phyloP scores from a whole-genome alignment of 2,888 invertebrate species.

The Autographa gamma region DNA sequence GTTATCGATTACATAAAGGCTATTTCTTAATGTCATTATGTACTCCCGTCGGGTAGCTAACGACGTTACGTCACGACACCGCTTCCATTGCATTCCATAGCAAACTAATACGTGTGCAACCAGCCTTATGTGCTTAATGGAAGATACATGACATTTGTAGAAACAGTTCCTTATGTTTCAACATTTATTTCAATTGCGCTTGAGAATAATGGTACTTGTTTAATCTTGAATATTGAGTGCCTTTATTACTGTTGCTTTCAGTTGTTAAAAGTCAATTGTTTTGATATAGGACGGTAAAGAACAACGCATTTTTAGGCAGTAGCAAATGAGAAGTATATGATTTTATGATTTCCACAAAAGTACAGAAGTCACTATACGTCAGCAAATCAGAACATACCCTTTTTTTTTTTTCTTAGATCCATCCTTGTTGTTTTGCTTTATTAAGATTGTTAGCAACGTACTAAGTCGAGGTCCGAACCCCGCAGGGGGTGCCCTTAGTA shows the following conservation, averaged over 20 bases:
- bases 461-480: too few relatives aligned
- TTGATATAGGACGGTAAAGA: too few relatives aligned
- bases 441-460: too few relatives aligned
- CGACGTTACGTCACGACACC: slow-evolving; percentile 41
- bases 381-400: too few relatives aligned
- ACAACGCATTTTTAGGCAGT: too few relatives aligned
- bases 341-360: too few relatives aligned
- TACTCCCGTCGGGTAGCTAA: slow-evolving; percentile 37
- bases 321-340: too few relatives aligned
- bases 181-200: slow-evolving; percentile 16
- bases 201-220: not conserved
- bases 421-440: too few relatives aligned
- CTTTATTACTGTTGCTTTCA: not conserved
- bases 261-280: not conserved
- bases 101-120: slow-evolving; percentile 23
- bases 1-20: slow-evolving; percentile 47
- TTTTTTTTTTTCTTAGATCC: too few relatives aligned
- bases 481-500: too few relatives aligned
- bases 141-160: slow-evolving; percentile 34
- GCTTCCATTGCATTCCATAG: slow-evolving; percentile 43
- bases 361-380: too few relatives aligned
- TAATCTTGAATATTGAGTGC: not conserved
- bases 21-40: slow-evolving; percentile 53
- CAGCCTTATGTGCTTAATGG: slow-evolving; percentile 24
- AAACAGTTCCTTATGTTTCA: slow-evolving; percentile 35